Percentiles rank a stretch among this genome's conserved stretches.
These are phyloP conservation scores for Drosophila setifemur DNA, from an alignment of 1,140 invertebrate genomes.

Conservation along the genomic window DNA sequence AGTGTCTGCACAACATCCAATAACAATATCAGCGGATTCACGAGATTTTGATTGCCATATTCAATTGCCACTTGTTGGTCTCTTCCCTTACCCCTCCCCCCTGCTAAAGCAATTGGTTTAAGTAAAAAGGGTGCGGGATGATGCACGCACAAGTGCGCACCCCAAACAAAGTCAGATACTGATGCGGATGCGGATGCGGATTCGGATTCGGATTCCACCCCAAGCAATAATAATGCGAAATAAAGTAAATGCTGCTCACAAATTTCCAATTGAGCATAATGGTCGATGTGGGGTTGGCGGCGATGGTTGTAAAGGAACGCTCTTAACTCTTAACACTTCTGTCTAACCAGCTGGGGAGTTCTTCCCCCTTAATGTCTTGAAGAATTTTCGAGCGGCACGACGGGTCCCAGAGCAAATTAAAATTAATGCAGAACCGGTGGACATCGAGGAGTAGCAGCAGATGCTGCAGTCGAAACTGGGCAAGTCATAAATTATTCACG, in stretches of 20 bases:
- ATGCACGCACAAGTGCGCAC: constrained; percentile 53
- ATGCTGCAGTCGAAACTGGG: constrained; percentile 46
- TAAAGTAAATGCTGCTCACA: constrained; percentile 51
- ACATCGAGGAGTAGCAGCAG: constrained; percentile 25
- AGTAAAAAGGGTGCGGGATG: constrained; percentile 60
- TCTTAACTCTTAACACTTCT: constrained; percentile 25
- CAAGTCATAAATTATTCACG: constrained; percentile 74
- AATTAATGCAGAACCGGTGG: constrained; percentile 54
- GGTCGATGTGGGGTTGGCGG: constrained; percentile 5
- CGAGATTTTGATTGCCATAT: constrained; percentile 49
- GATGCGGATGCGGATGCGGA: background rate
- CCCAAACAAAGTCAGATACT: background rate
- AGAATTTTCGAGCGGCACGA: constrained; percentile 6
- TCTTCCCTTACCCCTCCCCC: constrained; percentile 7
- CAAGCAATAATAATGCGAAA: constrained; percentile 46
- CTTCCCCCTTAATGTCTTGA: constrained; percentile 15
- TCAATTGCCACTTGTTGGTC: constrained; percentile 61
- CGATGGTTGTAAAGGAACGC: background rate
- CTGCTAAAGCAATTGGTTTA: constrained; percentile 46
- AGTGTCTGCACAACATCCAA: constrained; percentile 5
- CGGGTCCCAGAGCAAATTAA: constrained; percentile 40
- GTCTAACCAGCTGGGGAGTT: constrained; percentile 19
- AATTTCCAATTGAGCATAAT: constrained; percentile 61
- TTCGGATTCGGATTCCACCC: constrained; percentile 10
- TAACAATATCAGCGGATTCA: constrained; percentile 14